Percentiles rank a stretch among this genome's conserved stretches.
Conservation (phyloP, 1,140 invertebrate species). For the Anastrepha ludens region DNA sequence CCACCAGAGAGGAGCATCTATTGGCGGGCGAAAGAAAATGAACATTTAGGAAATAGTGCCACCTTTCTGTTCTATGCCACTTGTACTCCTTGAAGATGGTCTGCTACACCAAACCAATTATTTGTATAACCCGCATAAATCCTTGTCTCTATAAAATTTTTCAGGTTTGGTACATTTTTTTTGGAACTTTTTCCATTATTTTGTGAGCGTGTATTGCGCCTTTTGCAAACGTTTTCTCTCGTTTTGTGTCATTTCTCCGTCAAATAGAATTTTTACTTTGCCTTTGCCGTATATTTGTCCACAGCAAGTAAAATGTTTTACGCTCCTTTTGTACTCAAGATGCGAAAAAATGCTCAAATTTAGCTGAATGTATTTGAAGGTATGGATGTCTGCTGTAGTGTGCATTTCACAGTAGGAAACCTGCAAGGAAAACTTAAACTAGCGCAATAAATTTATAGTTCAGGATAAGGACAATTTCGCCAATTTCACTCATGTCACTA, state of each 20-base stretch:
- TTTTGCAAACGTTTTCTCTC: not conserved
- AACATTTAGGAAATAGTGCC: too few relatives aligned
- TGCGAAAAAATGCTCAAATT: not conserved
- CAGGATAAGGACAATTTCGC: too few relatives aligned
- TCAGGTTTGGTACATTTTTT: not conserved
- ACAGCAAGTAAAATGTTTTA: not conserved
- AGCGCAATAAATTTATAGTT: too few relatives aligned
- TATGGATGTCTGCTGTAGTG: not conserved
- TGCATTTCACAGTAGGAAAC: not conserved
- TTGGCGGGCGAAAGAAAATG: not conserved
- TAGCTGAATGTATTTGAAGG: not conserved
- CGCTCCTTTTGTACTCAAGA: not conserved
- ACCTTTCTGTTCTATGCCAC: not conserved
- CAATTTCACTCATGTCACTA: too few relatives aligned
- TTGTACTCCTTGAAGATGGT: not conserved
- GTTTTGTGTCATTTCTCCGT: not conserved
- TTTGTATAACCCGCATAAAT: slow-evolving; percentile 33
- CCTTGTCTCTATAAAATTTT: slow-evolving; percentile 1
- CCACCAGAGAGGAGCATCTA: not conserved
- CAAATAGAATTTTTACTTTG: slow-evolving; percentile 21
- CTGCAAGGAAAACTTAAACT: too few relatives aligned
- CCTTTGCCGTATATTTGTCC: slow-evolving; percentile 24
- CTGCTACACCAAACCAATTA: not conserved
- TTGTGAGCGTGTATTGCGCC: not conserved
- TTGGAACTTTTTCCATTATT: not conserved